phyloP scores from a whole-genome alignment of 2,797 vertebrate genomes.

The Darevskia mixta region DNA sequence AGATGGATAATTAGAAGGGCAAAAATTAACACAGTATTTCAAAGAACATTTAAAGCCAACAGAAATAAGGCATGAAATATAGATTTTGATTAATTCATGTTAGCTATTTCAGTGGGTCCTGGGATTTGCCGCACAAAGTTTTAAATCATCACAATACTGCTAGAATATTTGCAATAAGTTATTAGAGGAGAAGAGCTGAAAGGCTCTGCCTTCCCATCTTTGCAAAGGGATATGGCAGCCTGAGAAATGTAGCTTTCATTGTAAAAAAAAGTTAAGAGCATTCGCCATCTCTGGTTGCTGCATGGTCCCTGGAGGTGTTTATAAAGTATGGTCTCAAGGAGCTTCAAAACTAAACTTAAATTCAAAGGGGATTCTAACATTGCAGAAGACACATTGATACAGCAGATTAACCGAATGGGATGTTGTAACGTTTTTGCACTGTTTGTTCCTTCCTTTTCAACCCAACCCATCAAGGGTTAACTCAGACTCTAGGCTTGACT shows the following conservation, averaged over 20 bases:
- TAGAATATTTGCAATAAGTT: not conserved
- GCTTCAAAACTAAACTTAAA: too few species aligned
- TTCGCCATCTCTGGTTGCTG: not conserved
- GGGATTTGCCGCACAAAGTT: slow-evolving; percentile 8
- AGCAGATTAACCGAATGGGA: not conserved
- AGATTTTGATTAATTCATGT: not conserved
- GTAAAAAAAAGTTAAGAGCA: not conserved
- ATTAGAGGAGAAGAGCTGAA: not conserved
- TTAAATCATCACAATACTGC: not conserved
- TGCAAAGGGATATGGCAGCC: not conserved
- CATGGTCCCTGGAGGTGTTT: not conserved
- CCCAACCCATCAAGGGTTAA: too few species aligned
- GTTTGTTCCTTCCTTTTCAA: too few species aligned
- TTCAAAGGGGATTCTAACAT: too few species aligned
- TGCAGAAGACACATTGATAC: too few species aligned
- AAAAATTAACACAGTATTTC: slow-evolving; percentile 2
- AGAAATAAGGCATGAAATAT: slow-evolving; percentile 9
- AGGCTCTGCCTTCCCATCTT: too few species aligned
- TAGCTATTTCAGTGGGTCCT: not conserved
- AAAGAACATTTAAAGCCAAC: slow-evolving; percentile 11
- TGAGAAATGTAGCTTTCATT: not conserved
- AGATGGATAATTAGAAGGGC: slow-evolving; percentile 20
- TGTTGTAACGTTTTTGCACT: too few species aligned
- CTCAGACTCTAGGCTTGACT: too few species aligned
- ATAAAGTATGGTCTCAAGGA: too few species aligned